These are phyloP conservation scores for Theocolax elegans DNA, from an alignment of 1,140 invertebrate species.

Conservation along the genomic window DNA sequence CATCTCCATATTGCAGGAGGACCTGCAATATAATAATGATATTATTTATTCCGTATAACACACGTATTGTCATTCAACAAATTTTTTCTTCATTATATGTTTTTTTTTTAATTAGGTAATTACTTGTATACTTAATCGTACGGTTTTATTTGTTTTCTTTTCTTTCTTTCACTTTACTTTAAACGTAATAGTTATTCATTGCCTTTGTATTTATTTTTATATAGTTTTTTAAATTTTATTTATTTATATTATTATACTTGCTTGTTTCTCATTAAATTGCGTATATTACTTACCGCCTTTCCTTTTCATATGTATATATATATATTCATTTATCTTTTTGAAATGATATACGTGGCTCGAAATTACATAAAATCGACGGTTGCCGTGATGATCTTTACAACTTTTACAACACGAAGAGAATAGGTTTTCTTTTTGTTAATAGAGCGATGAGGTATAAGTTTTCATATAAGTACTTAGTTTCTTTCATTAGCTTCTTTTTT, in stretches of 20 bases:
- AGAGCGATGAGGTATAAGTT: slow-evolving; percentile 27
- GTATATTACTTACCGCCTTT: too few species aligned
- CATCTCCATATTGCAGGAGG: not conserved
- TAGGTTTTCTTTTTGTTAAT: slow-evolving; percentile 35
- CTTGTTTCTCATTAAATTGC: too few species aligned
- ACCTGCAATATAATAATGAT: slow-evolving; percentile 2
- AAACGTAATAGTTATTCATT: slow-evolving; percentile 13
- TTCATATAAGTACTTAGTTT: slow-evolving; percentile 2
- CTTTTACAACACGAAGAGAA: slow-evolving; percentile 64
- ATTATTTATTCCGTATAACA: slow-evolving; percentile 53
- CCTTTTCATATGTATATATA: too few species aligned
- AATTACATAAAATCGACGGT: not conserved
- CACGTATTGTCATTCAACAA: slow-evolving; percentile 68
- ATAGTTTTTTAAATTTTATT: slow-evolving; percentile 18
- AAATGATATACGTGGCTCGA: slow-evolving; percentile 1
- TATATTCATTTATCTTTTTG: too few species aligned
- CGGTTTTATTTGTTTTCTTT: slow-evolving; percentile 34
- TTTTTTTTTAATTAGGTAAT: slow-evolving; percentile 50
- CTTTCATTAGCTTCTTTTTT: slow-evolving; percentile 16
- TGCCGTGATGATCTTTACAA: slow-evolving; percentile 53
- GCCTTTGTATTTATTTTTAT: not conserved
- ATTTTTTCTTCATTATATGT: slow-evolving; percentile 54
- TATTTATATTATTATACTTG: too few species aligned
- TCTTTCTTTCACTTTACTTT: slow-evolving; percentile 5
- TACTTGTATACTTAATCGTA: slow-evolving; percentile 47